Percentiles rank a stretch among this genome's conserved stretches.
Evolutionary conservation across 1,140 invertebrate genomes (phyloP).

Genomic region (Leptestheria dahalacensis): DNA sequence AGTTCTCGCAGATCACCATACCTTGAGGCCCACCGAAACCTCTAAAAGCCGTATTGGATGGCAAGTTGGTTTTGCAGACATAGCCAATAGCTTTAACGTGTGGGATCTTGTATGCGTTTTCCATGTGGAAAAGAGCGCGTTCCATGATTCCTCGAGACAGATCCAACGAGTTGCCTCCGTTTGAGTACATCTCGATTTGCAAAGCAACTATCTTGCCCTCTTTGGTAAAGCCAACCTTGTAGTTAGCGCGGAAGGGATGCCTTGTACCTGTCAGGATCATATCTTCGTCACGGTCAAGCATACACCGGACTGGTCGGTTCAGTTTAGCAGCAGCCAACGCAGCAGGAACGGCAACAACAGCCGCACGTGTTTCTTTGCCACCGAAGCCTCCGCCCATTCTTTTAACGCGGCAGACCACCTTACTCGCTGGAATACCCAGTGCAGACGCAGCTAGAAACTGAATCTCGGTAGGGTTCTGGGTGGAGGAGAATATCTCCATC

Average conservation of each 20-base stretch:
- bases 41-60: conserved; percentile 72
- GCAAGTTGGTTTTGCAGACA: conserved; percentile 67
- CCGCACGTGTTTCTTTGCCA: conserved; percentile 75
- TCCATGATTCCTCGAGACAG: conserved; percentile 46
- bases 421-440: conserved; percentile 56
- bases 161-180: conserved; percentile 68
- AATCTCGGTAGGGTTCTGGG: conserved; percentile 64
- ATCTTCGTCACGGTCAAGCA: conserved; percentile 86
- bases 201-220: conserved; percentile 55
- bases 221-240: conserved; percentile 65
- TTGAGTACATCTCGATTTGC: conserved; percentile 58
- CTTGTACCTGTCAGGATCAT: conserved; percentile 74
- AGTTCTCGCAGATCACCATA: conserved; percentile 66
- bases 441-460: conserved; percentile 55
- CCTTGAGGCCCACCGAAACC: conserved; percentile 81
- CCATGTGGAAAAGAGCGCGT: conserved; percentile 59
- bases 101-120: conserved; percentile 62
- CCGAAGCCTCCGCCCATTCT: conserved; percentile 90
- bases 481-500: conserved; percentile 64
- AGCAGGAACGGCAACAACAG: conserved; percentile 32
- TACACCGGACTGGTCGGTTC: conserved; percentile 61
- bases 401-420: conserved; percentile 60
- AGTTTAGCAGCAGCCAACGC: conserved; percentile 44
- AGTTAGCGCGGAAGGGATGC: conserved; percentile 75
- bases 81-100: conserved; percentile 47